Evolutionary conservation across 2,888 invertebrate genomes (phyloP).

Genomic region (Pandemis cinnamomeana): DNA sequence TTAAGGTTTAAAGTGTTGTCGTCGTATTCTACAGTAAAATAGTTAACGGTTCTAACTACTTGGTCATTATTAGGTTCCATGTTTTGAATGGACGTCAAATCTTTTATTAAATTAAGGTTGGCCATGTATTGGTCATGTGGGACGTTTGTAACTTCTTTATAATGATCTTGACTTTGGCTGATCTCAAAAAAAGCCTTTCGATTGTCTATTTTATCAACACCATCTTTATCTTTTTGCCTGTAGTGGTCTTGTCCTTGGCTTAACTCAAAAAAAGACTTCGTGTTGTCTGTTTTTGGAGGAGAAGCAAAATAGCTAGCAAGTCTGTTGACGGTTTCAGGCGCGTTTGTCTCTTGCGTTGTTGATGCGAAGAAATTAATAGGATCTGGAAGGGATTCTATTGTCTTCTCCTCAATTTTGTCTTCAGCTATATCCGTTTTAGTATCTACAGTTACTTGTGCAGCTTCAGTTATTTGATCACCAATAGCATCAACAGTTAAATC

Average conservation of each 20-base stretch:
- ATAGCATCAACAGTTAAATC: not conserved
- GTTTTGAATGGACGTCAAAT: conserved; percentile 65
- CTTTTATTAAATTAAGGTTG: conserved; percentile 63
- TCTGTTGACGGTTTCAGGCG: conserved; percentile 58
- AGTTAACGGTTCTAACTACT: conserved; percentile 65
- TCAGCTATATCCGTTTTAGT: conserved; percentile 6
- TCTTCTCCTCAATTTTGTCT: conserved; percentile 24
- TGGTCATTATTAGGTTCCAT: conserved; percentile 58
- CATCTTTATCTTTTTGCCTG: conserved; percentile 55
- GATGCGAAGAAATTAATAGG: conserved; percentile 66
- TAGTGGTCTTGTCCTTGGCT: conserved; percentile 79
- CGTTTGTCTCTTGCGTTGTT: conserved; percentile 44
- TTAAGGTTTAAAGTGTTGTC: conserved; percentile 44
- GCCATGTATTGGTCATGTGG: conserved; percentile 51
- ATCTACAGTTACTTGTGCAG: conserved; percentile 5
- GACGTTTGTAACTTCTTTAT: conserved; percentile 51
- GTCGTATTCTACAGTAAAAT: conserved; percentile 71
- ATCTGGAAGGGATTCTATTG: conserved; percentile 55
- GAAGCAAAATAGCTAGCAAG: conserved; percentile 75
- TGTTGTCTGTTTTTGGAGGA: conserved; percentile 67
- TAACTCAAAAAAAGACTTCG: conserved; percentile 81
- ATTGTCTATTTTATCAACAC: conserved; percentile 2
- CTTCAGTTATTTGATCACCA: not conserved
- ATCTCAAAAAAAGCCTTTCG: conserved; percentile 42
- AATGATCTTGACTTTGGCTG: conserved; percentile 47